Evolutionary conservation across 2,113 vertebrate species (phyloP).

Genomic region (Arenaria interpres): DNA sequence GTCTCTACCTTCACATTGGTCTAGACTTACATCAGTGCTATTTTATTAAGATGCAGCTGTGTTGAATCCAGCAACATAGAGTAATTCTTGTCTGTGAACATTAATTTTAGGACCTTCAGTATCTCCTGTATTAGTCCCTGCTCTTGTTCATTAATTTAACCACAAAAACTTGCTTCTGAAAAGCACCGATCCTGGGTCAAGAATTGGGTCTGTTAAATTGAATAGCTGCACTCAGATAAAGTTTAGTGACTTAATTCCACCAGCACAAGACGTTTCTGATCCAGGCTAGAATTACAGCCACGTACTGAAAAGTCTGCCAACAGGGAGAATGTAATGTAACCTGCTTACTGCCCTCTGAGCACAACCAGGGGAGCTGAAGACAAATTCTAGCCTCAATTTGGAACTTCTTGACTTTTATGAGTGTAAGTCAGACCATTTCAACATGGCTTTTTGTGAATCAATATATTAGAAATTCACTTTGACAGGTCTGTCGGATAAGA

Average conservation of each 20-base stretch:
- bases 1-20: background rate
- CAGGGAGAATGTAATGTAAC: background rate
- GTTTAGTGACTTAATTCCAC: background rate
- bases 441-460: background rate
- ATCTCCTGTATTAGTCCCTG: background rate
- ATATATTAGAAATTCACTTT: background rate
- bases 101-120: background rate
- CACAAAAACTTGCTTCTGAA: background rate
- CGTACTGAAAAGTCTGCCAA: background rate
- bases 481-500: background rate
- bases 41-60: background rate
- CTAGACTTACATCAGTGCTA: background rate
- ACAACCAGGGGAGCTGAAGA: background rate
- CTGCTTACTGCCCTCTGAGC: background rate
- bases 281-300: background rate
- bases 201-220: background rate
- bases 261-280: background rate
- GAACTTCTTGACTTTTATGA: background rate
- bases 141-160: background rate
- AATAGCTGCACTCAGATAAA: background rate
- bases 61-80: background rate
- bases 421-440: background rate
- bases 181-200: background rate
- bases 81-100: background rate
- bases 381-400: background rate